Conservation (phyloP, 1,140 invertebrate species). For the Pseudomyrmex sp. region DNA sequence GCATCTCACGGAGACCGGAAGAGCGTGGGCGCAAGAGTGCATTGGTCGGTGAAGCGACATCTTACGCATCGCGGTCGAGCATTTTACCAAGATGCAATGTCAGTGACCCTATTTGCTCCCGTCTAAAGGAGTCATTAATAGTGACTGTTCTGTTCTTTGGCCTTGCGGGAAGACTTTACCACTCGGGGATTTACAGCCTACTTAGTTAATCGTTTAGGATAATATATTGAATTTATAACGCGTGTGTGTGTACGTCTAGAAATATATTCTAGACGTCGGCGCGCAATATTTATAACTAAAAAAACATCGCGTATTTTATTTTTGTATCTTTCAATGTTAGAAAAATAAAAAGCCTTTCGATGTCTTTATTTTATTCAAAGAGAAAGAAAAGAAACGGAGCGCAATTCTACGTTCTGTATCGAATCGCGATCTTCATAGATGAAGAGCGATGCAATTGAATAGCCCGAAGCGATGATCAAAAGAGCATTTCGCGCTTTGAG, state of each 20-base stretch:
- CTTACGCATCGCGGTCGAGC: slow-evolving; percentile 41
- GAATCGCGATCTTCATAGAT: neutral
- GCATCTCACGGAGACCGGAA: slow-evolving; percentile 70
- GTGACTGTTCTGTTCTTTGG: slow-evolving; percentile 37
- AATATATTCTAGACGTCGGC: neutral
- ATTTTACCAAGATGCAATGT: slow-evolving; percentile 70
- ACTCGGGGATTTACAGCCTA: neutral
- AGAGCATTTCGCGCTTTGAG: neutral
- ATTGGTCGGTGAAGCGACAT: slow-evolving; percentile 44
- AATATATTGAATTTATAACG: neutral
- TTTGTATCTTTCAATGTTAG: neutral
- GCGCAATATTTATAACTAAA: neutral
- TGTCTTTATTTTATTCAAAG: neutral
- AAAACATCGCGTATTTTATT: neutral
- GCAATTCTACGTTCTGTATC: no score
- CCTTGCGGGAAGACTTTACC: slow-evolving; percentile 13
- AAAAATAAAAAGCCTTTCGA: neutral
- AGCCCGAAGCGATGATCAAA: neutral
- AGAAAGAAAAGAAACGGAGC: no score
- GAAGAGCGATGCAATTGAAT: neutral
- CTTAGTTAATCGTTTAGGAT: neutral
- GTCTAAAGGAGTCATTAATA: slow-evolving; percentile 55
- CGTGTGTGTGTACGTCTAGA: neutral
- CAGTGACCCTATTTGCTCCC: slow-evolving; percentile 63
- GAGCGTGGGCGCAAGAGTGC: slow-evolving; percentile 69